phyloP scores from a whole-genome alignment of 2,888 invertebrate species.

The Halocaridina rubra region DNA sequence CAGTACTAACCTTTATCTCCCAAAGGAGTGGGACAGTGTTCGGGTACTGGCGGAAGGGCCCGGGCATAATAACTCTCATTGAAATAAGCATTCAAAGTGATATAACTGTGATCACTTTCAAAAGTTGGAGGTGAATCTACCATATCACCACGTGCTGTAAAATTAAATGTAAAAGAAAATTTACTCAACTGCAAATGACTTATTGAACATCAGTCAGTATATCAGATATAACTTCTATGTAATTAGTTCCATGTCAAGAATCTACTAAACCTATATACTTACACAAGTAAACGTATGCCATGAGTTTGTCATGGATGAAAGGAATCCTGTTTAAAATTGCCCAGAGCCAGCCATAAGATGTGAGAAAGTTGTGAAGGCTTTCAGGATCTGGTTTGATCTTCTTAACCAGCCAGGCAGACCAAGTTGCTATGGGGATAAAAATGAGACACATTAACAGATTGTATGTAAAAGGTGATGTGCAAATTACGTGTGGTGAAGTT shows the following conservation, averaged over 20 bases:
- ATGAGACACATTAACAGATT: background rate
- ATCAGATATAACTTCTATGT: background rate
- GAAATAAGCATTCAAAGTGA: constrained; percentile 67
- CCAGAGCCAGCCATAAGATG: constrained; percentile 67
- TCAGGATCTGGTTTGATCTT: constrained; percentile 55
- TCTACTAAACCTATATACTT: too few species aligned
- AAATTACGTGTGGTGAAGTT: background rate
- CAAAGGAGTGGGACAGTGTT: constrained; percentile 69
- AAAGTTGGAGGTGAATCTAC: constrained; percentile 68
- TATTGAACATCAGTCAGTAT: background rate
- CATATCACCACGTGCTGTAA: constrained; percentile 67
- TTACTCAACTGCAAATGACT: background rate
- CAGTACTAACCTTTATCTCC: constrained; percentile 68
- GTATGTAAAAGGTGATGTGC: background rate
- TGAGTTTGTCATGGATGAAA: constrained; percentile 66
- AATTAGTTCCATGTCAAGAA: background rate
- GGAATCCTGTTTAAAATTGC: constrained; percentile 66
- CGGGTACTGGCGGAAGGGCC: constrained; percentile 68
- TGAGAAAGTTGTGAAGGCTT: constrained; percentile 64
- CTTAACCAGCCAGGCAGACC: constrained; percentile 29
- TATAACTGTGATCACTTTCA: constrained; percentile 67
- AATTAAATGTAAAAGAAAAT: background rate
- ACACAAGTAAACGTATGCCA: constrained; percentile 68
- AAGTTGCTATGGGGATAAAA: constrained; percentile 37
- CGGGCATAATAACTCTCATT: constrained; percentile 68